phyloP scores from a whole-genome alignment of 2,113 vertebrate genomes.

The Cyprinodon brontotheroides region DNA sequence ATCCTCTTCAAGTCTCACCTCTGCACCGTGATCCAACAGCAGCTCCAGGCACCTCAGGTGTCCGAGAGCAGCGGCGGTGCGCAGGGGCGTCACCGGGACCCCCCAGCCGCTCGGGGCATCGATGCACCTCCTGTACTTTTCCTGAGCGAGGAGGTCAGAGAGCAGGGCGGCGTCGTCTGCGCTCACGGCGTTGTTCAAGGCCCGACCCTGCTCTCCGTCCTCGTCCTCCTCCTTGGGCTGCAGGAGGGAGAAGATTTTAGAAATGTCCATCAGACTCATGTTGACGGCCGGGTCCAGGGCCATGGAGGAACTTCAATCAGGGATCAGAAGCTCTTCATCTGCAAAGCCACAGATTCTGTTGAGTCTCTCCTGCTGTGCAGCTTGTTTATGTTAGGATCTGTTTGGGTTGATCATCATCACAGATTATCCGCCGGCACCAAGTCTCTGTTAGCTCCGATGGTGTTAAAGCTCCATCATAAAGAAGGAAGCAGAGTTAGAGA shows the following conservation, averaged over 20 bases:
- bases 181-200: conserved; percentile 83
- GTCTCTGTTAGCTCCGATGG: conserved; percentile 22
- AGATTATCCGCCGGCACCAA: conserved; percentile 40
- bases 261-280: conserved; percentile 94
- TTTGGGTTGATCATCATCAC: not conserved
- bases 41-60: conserved; percentile 83
- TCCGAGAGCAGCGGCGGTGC: conserved; percentile 86
- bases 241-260: conserved; percentile 93
- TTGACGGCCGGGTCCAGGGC: conserved; percentile 60
- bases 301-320: conserved; percentile 59
- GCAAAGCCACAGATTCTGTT: conserved; percentile 16
- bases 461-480: conserved; percentile 23
- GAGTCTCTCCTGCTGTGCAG: conserved; percentile 8
- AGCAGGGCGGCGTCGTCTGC: conserved; percentile 80
- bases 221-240: conserved; percentile 84
- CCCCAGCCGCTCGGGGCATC: conserved; percentile 91
- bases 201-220: conserved; percentile 76
- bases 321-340: conserved; percentile 63
- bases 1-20: conserved; percentile 63
- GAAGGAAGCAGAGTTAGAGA: conserved; percentile 26
- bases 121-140: conserved; percentile 83
- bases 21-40: conserved; percentile 86
- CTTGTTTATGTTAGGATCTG: not conserved
- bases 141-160: conserved; percentile 82
- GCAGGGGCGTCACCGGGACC: conserved; percentile 86